Base-by-base conservation (phyloP, 2,888 invertebrate species). In the Sphaerolaimus hirsutus region DNA sequence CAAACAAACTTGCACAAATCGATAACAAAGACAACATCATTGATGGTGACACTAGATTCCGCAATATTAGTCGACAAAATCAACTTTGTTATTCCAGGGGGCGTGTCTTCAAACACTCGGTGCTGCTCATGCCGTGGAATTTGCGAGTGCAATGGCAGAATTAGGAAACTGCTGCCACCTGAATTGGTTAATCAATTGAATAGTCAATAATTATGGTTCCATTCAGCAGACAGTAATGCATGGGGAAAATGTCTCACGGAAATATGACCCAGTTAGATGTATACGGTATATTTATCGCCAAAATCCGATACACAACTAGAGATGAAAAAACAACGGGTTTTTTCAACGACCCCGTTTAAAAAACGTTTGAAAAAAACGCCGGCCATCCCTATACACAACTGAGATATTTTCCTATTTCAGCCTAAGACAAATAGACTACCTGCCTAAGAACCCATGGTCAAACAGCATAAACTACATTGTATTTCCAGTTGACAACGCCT, bases 51-150 rank as follows among this genome's bases (percentile, higher is more conserved):
- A 5, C 87, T 87, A 0, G 91, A 86, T 68, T 97, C 97, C 0
- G 93, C 93, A 59, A 97, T 91, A 65, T 97, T 97, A 2, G 97
- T 97, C 0, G 91, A 79, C 19, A 97, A 68, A 58, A 97, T 93
- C 46, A 93, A 79, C 73, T 91, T 91, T 2, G 79, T 83, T 5
- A 86, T 75, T 5, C 78, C 77, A 0, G 73, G 68, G 0, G 83
- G 79, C 0, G 84, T 82, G 0, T 79, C 75, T 26, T 83, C 76
- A 64, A 97, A 97, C 12, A 93, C 91, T 60, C 75, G 76, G 44
- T 65, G 76, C 66, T 97, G 93, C 61, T 93, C 93, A 52, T 86
- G 86, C 41, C 87, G 72, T 0, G 93, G 89, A 53, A 97, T 75
- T 67, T 91, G 91, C 1, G 91, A 91, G 66, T 97, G 97, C n/a